These are phyloP conservation scores for Cerceris rybyensis DNA, from an alignment of 2,888 invertebrate species.

Conservation along the genomic window DNA sequence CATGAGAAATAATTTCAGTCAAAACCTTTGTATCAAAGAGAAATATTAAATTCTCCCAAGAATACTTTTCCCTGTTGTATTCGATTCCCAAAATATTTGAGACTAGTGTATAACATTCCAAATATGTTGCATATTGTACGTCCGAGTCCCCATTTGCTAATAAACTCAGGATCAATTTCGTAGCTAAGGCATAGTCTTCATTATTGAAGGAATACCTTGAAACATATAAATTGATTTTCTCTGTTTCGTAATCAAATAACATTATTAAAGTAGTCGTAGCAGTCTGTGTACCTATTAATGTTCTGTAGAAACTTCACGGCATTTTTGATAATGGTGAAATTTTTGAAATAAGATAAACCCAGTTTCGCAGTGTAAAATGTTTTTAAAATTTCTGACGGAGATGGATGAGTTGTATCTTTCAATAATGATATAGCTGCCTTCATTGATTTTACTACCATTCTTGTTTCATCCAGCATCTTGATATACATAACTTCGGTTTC, in stretches of 20 bases:
- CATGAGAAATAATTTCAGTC: slow-evolving; percentile 86
- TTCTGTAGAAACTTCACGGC: slow-evolving; percentile 82
- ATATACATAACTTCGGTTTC: slow-evolving; percentile 77
- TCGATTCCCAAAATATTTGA: slow-evolving; percentile 83
- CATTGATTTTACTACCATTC: slow-evolving; percentile 81
- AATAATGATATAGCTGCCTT: slow-evolving; percentile 78
- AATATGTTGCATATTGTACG: slow-evolving; percentile 84
- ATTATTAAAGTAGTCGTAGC: not conserved
- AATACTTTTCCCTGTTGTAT: slow-evolving; percentile 75
- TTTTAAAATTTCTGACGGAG: slow-evolving; percentile 79
- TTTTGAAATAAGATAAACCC: slow-evolving; percentile 85
- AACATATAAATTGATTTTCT: slow-evolving; percentile 8
- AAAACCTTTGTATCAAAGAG: slow-evolving; percentile 84
- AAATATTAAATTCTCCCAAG: slow-evolving; percentile 83
- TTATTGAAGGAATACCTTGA: slow-evolving; percentile 63
- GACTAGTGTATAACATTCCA: slow-evolving; percentile 83
- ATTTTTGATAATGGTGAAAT: slow-evolving; percentile 83
- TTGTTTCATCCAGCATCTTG: slow-evolving; percentile 81
- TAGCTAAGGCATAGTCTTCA: slow-evolving; percentile 67
- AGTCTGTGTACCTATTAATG: slow-evolving; percentile 60
- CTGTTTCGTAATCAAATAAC: not conserved
- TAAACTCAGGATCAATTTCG: slow-evolving; percentile 82
- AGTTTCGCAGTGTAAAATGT: slow-evolving; percentile 84
- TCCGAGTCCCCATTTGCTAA: slow-evolving; percentile 84
- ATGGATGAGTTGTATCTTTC: slow-evolving; percentile 66